Evolutionary conservation across 2,797 vertebrate genomes (phyloP), one percentile per base, ranked within the genome.

Genomic region (Xerus rutilus): DNA sequence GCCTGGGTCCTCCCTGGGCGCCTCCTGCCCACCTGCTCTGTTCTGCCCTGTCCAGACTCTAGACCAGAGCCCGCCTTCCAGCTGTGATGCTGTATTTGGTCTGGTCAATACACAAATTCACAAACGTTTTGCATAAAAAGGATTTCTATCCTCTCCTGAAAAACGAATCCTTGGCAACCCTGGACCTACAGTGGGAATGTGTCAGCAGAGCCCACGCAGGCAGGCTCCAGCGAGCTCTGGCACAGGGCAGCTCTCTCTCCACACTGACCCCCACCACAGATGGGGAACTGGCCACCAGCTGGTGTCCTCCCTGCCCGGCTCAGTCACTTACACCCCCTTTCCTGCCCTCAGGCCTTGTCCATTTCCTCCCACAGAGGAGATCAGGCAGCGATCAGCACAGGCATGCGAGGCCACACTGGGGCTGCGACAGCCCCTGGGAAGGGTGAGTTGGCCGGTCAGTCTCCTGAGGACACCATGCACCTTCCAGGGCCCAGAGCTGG

Each of bases 51-150:
- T 3, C 13, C 7, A 9, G 30, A 39, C 45, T 57, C 25, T 67
- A 47, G 89, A 35, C 12, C n/a, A 12, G 49, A 5, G 23, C 47
- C 28, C 20, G n/a, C 65, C 23, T 54, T 32, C 70, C 82, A 59
- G 70, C 3, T 52, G 25, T 0, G 1, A 3, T 1, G 21, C 1
- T 8, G 3, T 0, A 20, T 28, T 21, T 30, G 59, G 3, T 18
- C 35, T 0, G 30, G 18, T 15, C 18, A 20, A 35, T 0, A 35
- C 0, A 1, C 3, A 65, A 64, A 43, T 13, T 13, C 45, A 35
- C 2, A 30, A 72, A 59, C 1, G 6, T 47, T n/a, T 10, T 25
- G 7, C 21, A 12, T 28, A 25, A 43, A 67, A 15, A 47, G 6
- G 28, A 43, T 7, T 73, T 52, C 77, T 23, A 49, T 69, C 81